Percentiles rank a stretch among this genome's conserved stretches.
These are phyloP conservation scores for Pristionchus exspectatus DNA, from an alignment of 2,888 invertebrate species.

Conservation along the genomic window DNA sequence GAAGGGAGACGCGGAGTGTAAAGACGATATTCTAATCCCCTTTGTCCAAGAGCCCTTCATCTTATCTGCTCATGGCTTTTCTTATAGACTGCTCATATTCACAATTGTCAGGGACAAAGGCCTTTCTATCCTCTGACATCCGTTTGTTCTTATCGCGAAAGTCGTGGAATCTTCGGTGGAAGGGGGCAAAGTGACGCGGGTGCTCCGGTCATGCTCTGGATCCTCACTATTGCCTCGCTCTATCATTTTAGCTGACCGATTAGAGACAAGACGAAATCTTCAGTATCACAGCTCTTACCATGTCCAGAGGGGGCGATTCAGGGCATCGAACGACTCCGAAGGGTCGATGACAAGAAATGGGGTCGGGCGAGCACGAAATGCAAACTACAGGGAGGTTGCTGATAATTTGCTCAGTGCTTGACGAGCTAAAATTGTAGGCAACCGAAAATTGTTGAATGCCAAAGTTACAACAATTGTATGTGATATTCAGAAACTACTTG, in stretches of 20 bases:
- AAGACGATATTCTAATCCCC: not conserved
- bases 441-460: no score
- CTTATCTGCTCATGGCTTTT: not conserved
- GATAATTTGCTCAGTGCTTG: not conserved
- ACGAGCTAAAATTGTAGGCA: no score
- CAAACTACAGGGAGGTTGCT: not conserved
- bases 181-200: not conserved
- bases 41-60: not conserved
- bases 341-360: not conserved
- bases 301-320: not conserved
- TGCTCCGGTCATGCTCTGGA: not conserved
- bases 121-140: not conserved
- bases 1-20: no score
- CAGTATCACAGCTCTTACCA: no score
- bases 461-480: no score
- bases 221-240: no score
- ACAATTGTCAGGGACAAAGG: not conserved
- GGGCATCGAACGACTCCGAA: not conserved
- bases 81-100: not conserved
- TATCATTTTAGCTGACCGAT: no score
- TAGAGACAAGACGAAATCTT: no score
- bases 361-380: not conserved
- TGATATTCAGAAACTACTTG: not conserved
- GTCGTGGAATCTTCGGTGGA: not conserved
- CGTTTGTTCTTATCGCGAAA: slow-evolving; percentile 6